Base-by-base conservation (phyloP, 2,797 vertebrate species). In the Characodon lateralis region DNA sequence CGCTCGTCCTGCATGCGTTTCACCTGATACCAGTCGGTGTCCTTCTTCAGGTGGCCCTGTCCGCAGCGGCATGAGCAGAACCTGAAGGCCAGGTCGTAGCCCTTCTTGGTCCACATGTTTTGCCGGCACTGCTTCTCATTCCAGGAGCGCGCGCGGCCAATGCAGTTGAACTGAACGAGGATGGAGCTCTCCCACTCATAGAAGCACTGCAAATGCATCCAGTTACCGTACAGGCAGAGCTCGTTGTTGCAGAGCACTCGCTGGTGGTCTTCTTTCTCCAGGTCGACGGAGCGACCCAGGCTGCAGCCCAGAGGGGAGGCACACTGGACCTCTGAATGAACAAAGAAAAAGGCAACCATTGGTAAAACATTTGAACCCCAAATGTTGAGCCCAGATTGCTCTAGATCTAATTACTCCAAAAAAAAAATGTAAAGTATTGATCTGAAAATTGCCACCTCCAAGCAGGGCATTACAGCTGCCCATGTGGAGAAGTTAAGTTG, bases 21-120 rank as follows among this genome's bases (percentile, higher is more conserved):
- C 80, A 98, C 97, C 93, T 98, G 98, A 84, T 99, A 99, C 98
- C 98, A 99, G 95, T 99, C 98, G 0, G 98, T 99, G 94, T 99
- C 98, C 85, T 99, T 99, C 94, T 99, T 99, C 6, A 99, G 89
- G 88, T 99, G 98, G 28, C 98, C 98, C 89, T 99, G 98, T 6
- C 98, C 98, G 0, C 98, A 99, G 51, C 98, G 97, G 89, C 98
- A 99, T 63, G 98, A 99, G 91, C 98, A 99, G 93, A 99, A 99
- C 74, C 98, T 96, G 89, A 99, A 99, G 86, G 98, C 98, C 89
- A 99, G 91, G 92, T 99, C 98, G 0, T 99, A 99, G 76, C 98
- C 98, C 88, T 99, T 99, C 95, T 99, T 99, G 77, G 98, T 99
- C 98, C 98, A 99, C 98, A 99, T 99, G 93, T 99, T 99, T 92